Conservation (phyloP, 2,888 invertebrate genomes). For the Acanthopleura granulata region DNA sequence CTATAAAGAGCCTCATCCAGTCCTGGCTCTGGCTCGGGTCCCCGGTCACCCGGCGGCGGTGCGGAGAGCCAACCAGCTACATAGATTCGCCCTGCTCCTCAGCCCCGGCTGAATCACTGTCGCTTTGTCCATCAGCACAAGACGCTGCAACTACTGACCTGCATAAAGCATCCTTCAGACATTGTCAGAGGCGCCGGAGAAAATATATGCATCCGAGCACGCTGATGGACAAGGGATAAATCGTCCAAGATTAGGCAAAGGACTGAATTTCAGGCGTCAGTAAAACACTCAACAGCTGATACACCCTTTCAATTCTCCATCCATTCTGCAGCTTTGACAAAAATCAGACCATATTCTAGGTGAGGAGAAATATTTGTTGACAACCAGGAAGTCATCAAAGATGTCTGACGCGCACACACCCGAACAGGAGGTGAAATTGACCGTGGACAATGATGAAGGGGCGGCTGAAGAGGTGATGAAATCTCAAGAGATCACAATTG, state of each 20-base stretch:
- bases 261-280: too few relatives aligned
- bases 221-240: not conserved
- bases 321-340: too few relatives aligned
- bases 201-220: not conserved
- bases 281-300: too few relatives aligned
- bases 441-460: constrained; percentile 10
- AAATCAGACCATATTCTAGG: too few relatives aligned
- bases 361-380: too few relatives aligned
- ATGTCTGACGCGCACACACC: constrained; percentile 17
- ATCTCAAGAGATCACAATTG: not conserved
- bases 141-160: not conserved
- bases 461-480: constrained; percentile 10
- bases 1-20: too few relatives aligned
- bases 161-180: too few relatives aligned
- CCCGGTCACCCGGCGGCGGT: too few relatives aligned
- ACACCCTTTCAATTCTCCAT: too few relatives aligned
- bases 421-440: constrained; percentile 16
- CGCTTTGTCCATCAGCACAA: not conserved
- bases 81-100: not conserved
- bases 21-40: too few relatives aligned
- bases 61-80: not conserved
- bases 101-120: not conserved
- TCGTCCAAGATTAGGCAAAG: not conserved
- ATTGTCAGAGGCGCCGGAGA: not conserved
- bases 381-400: not conserved